Evolutionary conservation across 2,113 vertebrate species (phyloP), one percentile per base, ranked within the genome.

Genomic region (human (Homo sapiens)): DNA sequence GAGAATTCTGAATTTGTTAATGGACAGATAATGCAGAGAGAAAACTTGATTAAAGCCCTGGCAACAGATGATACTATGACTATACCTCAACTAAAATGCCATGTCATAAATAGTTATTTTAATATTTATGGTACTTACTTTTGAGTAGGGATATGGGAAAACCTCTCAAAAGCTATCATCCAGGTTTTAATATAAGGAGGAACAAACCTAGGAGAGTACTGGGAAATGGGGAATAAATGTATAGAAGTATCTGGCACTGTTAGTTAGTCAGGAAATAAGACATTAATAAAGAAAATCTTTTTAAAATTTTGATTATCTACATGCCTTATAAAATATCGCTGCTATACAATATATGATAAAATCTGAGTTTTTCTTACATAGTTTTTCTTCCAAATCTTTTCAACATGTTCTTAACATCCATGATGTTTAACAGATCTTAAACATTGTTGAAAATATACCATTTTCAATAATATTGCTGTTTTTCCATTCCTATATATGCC

Each of bases 1-100:
- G 30, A 85, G 52, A 78, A 89, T 78, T 95, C 16, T 79, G 18
- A 92, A 86, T 68, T 38, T 94, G 57, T 86, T 89, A 96, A 73
- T 93, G 68, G 27, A 76, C 25, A 87, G 50, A 81, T 72, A 87
- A 89, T 91, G 17, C 7, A 89, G 57, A 93, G 70, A 96, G 50
- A 86, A 95, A 96, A 50, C 38, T 43, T 80, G 12, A 90, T 76
- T 82, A 75, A 64, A 85, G 32, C 6, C 7, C 22, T 73, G 10
- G 1, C 95, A 82, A 79, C 7, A 55, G 25, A 64, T 30, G 14
- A 87, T 43, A n/a, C 38, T 61, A 27, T n/a, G 20, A 38, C 14
- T 89, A 2, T 89, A 82, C 25, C 27, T 95, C 23, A 76, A 50
- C 27, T 20, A 72, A n/a, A 5, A 50, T 38, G 8, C 3, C 3